These are phyloP conservation scores for Noturus placidus DNA, from an alignment of 2,113 vertebrate genomes.

Conservation along the genomic window DNA sequence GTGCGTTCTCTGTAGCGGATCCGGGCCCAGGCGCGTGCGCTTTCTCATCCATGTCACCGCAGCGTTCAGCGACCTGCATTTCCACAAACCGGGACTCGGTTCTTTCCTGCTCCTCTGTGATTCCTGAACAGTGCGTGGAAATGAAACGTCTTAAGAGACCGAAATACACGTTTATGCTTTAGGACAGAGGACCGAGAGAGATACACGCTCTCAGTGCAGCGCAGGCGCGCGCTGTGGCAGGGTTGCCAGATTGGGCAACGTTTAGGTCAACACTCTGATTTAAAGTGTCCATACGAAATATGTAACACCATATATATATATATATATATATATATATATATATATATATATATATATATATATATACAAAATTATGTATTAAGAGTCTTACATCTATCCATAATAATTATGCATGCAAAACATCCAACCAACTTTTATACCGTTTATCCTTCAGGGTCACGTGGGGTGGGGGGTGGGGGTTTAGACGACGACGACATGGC, in stretches of 20 bases:
- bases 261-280: background rate
- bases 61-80: slow-evolving; percentile 40
- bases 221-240: slow-evolving; percentile 13
- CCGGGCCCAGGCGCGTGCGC: slow-evolving; percentile 29
- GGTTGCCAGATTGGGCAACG: slow-evolving; percentile 13
- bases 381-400: too few relatives aligned
- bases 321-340: too few relatives aligned
- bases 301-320: too few relatives aligned
- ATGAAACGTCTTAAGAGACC: background rate
- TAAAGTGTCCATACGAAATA: too few relatives aligned
- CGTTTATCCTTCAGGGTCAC: too few relatives aligned
- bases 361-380: too few relatives aligned
- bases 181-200: background rate
- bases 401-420: too few relatives aligned
- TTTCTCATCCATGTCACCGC: slow-evolving; percentile 28
- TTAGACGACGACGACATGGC: too few relatives aligned
- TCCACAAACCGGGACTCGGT: background rate
- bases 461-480: too few relatives aligned
- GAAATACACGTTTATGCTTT: too few relatives aligned
- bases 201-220: background rate
- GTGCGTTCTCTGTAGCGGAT: slow-evolving; percentile 8
- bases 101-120: background rate
- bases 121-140: background rate
- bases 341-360: too few relatives aligned
- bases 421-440: too few relatives aligned